A percentile compares a stretch with the other conserved stretches of the same genome.
These are phyloP conservation scores for Trachelus stipa DNA, from an alignment of 2,888 invertebrate species.

Conservation along the genomic window DNA sequence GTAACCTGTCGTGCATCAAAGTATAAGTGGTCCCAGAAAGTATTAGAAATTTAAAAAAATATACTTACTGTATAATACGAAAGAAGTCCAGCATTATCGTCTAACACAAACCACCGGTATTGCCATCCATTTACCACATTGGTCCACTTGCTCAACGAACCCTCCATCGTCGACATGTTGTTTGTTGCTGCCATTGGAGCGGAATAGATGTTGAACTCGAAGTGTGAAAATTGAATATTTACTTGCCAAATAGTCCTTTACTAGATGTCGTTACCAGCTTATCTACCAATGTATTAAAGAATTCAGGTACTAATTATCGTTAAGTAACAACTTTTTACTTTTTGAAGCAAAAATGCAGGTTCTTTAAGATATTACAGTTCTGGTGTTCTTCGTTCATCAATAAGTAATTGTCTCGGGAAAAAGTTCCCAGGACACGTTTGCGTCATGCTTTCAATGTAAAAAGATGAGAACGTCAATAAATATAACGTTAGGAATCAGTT, in stretches of 20 bases:
- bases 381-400: background rate
- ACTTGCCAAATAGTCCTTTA: background rate
- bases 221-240: background rate
- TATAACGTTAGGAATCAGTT: background rate
- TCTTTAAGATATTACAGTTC: background rate
- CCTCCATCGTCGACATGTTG: conserved; percentile 82
- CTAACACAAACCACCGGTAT: conserved; percentile 98
- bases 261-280: background rate
- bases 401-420: background rate
- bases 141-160: conserved; percentile 96
- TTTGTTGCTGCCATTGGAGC: conserved; percentile 3
- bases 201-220: background rate
- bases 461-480: background rate
- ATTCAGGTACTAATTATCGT: background rate
- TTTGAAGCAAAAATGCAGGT: background rate
- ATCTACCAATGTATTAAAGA: background rate
- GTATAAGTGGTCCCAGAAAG: background rate
- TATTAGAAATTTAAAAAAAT: background rate
- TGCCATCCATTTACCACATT: conserved; percentile 99
- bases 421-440: background rate
- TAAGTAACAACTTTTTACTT: background rate
- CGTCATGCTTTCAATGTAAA: background rate
- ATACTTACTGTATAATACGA: conserved; percentile 96
- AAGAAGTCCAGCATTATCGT: conserved; percentile 94
- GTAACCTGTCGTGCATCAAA: background rate